phyloP scores from a whole-genome alignment of 2,888 invertebrate genomes.

The Amorpha juglandis region DNA sequence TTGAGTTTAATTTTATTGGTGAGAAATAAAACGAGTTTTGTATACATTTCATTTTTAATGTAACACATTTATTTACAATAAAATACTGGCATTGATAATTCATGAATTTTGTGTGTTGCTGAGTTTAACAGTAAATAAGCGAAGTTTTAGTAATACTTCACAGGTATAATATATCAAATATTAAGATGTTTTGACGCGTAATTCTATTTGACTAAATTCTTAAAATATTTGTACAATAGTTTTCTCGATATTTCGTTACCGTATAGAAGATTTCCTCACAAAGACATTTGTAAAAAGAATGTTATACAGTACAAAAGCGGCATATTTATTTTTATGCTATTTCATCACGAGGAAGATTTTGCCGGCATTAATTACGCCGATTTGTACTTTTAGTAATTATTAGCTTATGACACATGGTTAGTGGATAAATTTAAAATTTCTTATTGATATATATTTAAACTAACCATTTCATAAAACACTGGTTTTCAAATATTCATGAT shows the following conservation, averaged over 20 bases:
- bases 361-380: constrained; percentile 34
- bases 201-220: constrained; percentile 55
- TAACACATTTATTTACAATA: constrained; percentile 81
- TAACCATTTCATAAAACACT: constrained; percentile 40
- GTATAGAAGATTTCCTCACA: constrained; percentile 44
- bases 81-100: constrained; percentile 81
- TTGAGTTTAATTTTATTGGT: constrained; percentile 40
- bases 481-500: constrained; percentile 33
- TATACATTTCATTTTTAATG: constrained; percentile 58
- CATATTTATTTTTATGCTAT: constrained; percentile 9
- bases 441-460: constrained; percentile 25
- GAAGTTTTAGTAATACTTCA: constrained; percentile 23
- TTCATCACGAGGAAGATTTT: constrained; percentile 26
- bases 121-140: constrained; percentile 13
- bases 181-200: constrained; percentile 7
- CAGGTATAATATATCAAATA: constrained; percentile 18
- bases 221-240: constrained; percentile 65
- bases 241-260: constrained; percentile 46
- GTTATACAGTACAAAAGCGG: constrained; percentile 48
- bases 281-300: constrained; percentile 42
- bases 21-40: constrained; percentile 27
- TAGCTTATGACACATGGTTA: constrained; percentile 26
- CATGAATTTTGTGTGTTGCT: constrained; percentile 53
- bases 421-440: constrained; percentile 25
- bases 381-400: constrained; percentile 30